Conservation (phyloP, 2,113 vertebrate genomes). For the Oreochromis aureus region DNA sequence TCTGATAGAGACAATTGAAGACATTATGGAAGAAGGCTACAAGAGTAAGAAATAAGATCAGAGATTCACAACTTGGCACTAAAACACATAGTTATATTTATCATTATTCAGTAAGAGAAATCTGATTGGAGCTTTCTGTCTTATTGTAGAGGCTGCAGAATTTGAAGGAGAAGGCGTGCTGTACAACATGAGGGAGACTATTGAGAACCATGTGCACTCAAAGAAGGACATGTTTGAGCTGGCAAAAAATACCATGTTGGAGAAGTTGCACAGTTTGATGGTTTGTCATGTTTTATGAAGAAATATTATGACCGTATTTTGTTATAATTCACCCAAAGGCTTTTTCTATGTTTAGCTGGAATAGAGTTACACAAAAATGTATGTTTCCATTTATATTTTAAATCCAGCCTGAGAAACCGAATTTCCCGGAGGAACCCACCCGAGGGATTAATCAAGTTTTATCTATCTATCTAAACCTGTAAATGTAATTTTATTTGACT, state of each 20-base stretch:
- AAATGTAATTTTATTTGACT: neutral
- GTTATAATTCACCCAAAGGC: accelerated
- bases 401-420: neutral
- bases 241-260: neutral
- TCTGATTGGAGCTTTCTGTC: accelerated
- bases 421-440: too few relatives aligned
- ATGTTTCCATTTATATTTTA: neutral
- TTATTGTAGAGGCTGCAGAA: neutral
- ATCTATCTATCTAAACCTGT: too few relatives aligned
- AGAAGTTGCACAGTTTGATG: accelerated
- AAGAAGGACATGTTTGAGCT: accelerated
- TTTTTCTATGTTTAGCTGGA: neutral
- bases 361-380: neutral
- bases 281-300: neutral
- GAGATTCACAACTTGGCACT: accelerated
- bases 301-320: accelerated
- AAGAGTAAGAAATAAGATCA: neutral
- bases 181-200: accelerated
- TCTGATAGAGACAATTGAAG: neutral
- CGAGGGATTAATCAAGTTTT: too few relatives aligned
- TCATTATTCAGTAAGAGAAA: neutral
- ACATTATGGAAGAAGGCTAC: neutral
- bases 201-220: accelerated
- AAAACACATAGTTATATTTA: neutral
- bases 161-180: accelerated